Evolutionary conservation across 2,888 invertebrate species (phyloP).

Genomic region (Ormyrus nitidulus): DNA sequence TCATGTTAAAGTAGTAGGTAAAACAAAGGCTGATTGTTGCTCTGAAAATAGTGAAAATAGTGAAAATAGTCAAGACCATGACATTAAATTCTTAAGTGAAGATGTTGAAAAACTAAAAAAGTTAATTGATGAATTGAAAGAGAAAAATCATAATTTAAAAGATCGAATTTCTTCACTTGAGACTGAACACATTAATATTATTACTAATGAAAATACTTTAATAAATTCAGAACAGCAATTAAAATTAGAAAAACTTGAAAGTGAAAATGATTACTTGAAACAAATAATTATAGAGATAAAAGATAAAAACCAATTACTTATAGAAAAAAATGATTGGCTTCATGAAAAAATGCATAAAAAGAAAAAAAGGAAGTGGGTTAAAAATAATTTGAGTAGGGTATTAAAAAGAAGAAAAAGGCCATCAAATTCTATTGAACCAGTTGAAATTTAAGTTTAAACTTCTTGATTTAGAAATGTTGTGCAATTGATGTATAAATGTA

Average conservation of each 20-base stretch:
- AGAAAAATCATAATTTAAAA: conserved; percentile 46
- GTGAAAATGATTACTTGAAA: conserved; percentile 47
- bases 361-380: conserved; percentile 51
- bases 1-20: conserved; percentile 25
- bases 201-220: conserved; percentile 29
- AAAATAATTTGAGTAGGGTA: conserved; percentile 45
- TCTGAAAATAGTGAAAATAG: neutral
- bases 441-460: conserved; percentile 40
- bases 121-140: conserved; percentile 28
- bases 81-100: conserved; percentile 36
- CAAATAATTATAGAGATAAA: conserved; percentile 38
- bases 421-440: conserved; percentile 48
- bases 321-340: conserved; percentile 49
- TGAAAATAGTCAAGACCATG: conserved; percentile 26
- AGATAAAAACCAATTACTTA: conserved; percentile 45
- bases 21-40: conserved; percentile 41
- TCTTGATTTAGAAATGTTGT: neutral
- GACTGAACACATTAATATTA: conserved; percentile 30
- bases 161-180: conserved; percentile 28
- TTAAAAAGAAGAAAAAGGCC: conserved; percentile 45
- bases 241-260: conserved; percentile 43
- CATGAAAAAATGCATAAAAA: conserved; percentile 47
- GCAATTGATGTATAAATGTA: conserved; percentile 8
- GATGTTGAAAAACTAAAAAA: conserved; percentile 44
- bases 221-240: conserved; percentile 44